Evolutionary conservation across 2,888 invertebrate species (phyloP), one percentile per base, ranked within the genome.

Genomic region (Hypena proboscidalis): DNA sequence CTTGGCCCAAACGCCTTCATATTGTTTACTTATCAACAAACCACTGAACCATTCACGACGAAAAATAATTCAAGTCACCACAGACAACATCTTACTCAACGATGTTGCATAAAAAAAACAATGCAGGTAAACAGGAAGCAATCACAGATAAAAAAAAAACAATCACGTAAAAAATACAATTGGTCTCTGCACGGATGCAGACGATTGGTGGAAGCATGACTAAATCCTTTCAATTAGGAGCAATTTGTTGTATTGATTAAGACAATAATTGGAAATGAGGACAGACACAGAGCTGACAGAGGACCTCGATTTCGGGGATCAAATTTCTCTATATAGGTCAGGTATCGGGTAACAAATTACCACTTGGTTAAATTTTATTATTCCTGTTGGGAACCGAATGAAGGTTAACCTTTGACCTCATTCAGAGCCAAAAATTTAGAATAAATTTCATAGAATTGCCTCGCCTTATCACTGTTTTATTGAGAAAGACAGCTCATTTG

Each of bases 141-240:
- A 76, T 69, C 63, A 64, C 50, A 21, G 45, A 21, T 27, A 7
- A 48, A 47, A 62, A 60, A 71, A 70, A 56, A 52, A 26, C 56
- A 63, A 62, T 59, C 47, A 55, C 57, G 35, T 48, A 57, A 56
- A 45, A 58, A 66, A 59, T 61, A 45, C 48, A 51, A 58, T 48
- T 61, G 41, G 63, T 58, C 60, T 50, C 52, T 55, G 57, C 46
- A 66, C 72, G 74, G 74, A 73, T 57, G 67, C 38, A 46, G 38
- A 25, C 55, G 44, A 69, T 72, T 68, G 42, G 26, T 43, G 37
- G 33, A 26, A 40, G 60, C 66, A 67, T 69, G 73, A 68, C 74
- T 47, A 50, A 58, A 47, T 48, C 49, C 35, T 41, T 51, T n/a
- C 56, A 60, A 64, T 43, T 19, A n/a, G n/a, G n/a, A n/a, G 29